Conservation (phyloP, 2,888 invertebrate genomes). For the Harpagoxenus sublaevis region DNA sequence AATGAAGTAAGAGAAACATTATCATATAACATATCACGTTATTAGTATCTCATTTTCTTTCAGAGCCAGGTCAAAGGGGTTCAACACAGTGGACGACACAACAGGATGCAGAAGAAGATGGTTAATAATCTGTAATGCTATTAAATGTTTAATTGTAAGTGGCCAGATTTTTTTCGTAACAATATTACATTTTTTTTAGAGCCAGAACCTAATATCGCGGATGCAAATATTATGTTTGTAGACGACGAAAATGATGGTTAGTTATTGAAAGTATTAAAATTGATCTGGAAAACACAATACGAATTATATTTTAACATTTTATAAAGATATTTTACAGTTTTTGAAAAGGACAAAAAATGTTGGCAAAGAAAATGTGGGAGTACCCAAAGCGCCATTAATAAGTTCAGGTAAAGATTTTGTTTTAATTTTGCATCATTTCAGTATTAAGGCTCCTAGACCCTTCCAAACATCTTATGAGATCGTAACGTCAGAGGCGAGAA, state of each 20-base stretch:
- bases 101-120: background rate
- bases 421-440: background rate
- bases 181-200: background rate
- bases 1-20: too few relatives aligned
- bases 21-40: background rate
- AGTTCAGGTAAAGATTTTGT: constrained; percentile 1
- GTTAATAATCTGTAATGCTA: background rate
- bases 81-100: background rate
- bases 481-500: too few relatives aligned
- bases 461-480: too few relatives aligned
- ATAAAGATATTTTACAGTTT: background rate
- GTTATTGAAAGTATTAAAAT: background rate
- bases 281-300: background rate
- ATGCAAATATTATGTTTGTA: too few relatives aligned
- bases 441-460: too few relatives aligned
- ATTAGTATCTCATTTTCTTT: background rate
- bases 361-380: background rate
- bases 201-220: background rate
- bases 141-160: background rate
- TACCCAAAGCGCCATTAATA: background rate
- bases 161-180: background rate
- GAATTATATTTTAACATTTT: background rate
- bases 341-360: background rate
- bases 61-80: background rate
- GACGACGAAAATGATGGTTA: background rate